Conservation (phyloP, 2,113 vertebrate species). For the Zosterops hypoxanthus region DNA sequence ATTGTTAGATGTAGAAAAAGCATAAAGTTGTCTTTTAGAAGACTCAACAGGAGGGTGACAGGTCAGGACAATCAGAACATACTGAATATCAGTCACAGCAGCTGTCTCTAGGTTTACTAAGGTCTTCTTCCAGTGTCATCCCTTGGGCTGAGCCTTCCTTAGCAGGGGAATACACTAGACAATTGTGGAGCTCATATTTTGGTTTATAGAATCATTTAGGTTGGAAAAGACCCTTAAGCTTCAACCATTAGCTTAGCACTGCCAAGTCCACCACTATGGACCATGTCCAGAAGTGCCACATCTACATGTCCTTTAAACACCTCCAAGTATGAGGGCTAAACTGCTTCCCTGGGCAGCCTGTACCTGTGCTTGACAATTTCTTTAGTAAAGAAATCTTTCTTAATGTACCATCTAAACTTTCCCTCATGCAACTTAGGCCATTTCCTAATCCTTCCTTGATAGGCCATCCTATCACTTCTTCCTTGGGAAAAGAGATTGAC, state of each 20-base stretch:
- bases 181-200: not conserved
- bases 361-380: accelerated
- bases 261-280: not conserved
- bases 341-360: not conserved
- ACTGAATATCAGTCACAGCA: not conserved
- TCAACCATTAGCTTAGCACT: not conserved
- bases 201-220: not conserved
- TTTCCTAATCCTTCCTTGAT: too few relatives aligned
- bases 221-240: not conserved
- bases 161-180: accelerated
- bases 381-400: not conserved
- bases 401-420: not conserved
- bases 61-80: not conserved
- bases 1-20: not conserved
- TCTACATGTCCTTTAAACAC: not conserved
- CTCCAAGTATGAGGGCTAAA: not conserved
- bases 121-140: not conserved
- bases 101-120: not conserved
- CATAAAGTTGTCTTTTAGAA: not conserved
- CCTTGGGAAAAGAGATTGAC: not conserved
- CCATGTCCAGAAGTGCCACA: not conserved
- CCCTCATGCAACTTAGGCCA: accelerated
- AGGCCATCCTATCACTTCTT: not conserved
- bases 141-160: not conserved
- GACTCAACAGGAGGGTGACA: not conserved